phyloP scores from a whole-genome alignment of 2,888 invertebrate genomes.

The Eupithecia centaureata region DNA sequence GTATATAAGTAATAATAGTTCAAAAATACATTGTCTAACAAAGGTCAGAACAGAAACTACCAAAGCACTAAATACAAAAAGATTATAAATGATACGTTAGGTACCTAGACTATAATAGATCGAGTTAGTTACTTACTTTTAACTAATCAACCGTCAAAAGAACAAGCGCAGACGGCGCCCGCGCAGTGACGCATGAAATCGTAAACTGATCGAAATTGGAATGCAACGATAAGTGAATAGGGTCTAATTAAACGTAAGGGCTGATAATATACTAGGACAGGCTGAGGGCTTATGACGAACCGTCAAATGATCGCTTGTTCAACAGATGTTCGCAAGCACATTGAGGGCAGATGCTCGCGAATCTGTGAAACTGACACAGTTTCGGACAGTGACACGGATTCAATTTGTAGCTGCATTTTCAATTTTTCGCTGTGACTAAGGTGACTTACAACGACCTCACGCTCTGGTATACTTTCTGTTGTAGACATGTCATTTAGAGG shows the following conservation, averaged over 20 bases:
- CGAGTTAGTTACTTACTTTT: background rate
- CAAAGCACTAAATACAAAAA: background rate
- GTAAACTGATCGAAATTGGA: constrained; percentile 70
- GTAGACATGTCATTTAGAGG: constrained; percentile 43
- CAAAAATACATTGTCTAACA: no score
- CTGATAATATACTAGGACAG: constrained; percentile 68
- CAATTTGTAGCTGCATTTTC: constrained; percentile 44
- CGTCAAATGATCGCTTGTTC: constrained; percentile 51
- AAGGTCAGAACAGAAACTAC: no score
- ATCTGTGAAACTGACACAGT: constrained; percentile 57
- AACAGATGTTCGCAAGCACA: constrained; percentile 74
- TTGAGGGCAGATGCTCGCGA: constrained; percentile 71
- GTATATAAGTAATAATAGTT: no score
- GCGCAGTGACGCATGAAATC: constrained; percentile 67
- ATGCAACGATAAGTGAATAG: constrained; percentile 77
- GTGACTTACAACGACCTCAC: constrained; percentile 22
- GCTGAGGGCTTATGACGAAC: constrained; percentile 54
- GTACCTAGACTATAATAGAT: constrained; percentile 18
- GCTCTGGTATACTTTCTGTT: constrained; percentile 7
- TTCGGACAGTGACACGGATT: constrained; percentile 57
- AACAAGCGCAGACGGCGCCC: constrained; percentile 40
- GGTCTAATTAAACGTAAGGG: constrained; percentile 74
- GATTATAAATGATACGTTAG: background rate
- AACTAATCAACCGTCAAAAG: constrained; percentile 20
- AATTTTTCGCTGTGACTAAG: constrained; percentile 29